Base-by-base conservation (phyloP, 2,888 invertebrate genomes). In the Diabrotica balteata region DNA sequence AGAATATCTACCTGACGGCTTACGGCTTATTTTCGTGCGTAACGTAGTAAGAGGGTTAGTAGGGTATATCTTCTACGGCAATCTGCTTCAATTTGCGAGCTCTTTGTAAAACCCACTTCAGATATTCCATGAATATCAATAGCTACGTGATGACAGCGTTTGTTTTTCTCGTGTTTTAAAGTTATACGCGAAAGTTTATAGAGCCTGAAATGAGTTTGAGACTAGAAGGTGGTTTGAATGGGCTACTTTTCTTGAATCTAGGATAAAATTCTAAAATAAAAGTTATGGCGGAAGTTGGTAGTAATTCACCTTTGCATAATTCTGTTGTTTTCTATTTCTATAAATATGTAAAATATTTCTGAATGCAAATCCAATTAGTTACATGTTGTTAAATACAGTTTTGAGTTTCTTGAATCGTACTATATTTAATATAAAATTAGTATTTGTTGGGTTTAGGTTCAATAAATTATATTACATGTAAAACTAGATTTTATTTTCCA, bases 31-130 rank as follows among this genome's bases (percentile, higher is more conserved):
- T 63, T 63, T 61, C 57, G 55, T 68, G 57, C 59, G 47, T 65
- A 32, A 32, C 32, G 32, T 32, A 32, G 32, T 32, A 58, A 65
- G 53, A 65, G 53, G 52, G 66, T 63, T 65, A 58, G 10, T 8
- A 52, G 50, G 53, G 63, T 59, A 60, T 71, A 70, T 70, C 68
- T 68, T 67, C 47, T 58, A 63, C 51, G 58, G 62, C 68, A 68
- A 66, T 69, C 67, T 67, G 66, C 60, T 59, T 66, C 68, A 68
- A 71, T 71, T 71, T 71, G 53, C 51, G 53, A 60, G 53, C 55
- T 65, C 51, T 67, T 70, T 67, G 64, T 62, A 67, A 67, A 70
- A 63, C 67, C 64, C 59, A 62, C 59, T 65, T 62, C 65, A 59
- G 55, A 62, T 64, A 61, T 62, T 58, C 60, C 43, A 64, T 64